Conservation (phyloP, 2,797 vertebrate genomes). For the Myotis daubentonii region DNA sequence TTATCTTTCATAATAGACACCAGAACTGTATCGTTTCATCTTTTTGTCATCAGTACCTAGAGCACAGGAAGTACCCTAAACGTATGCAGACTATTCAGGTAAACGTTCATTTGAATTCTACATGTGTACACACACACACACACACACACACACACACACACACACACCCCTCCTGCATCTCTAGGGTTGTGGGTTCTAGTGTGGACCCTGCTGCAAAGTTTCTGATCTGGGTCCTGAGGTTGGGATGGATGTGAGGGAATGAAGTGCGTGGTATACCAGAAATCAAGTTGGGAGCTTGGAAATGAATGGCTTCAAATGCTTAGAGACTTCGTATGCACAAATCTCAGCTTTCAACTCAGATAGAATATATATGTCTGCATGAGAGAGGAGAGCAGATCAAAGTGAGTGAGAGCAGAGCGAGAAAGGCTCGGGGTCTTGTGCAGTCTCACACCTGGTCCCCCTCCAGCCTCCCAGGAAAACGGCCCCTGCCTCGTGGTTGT, state of each 20-base stretch:
- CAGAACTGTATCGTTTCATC: background rate
- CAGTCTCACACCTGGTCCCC: background rate
- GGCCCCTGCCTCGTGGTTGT: background rate
- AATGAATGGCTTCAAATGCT: background rate
- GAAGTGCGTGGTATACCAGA: background rate
- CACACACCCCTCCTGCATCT: background rate
- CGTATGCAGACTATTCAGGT: background rate
- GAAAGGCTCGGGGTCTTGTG: background rate
- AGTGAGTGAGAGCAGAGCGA: background rate
- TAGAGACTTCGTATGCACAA: background rate
- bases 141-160: background rate
- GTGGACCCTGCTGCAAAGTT: background rate
- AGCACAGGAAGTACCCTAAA: background rate
- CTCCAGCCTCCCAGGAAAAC: background rate
- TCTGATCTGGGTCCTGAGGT: background rate
- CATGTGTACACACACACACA: background rate
- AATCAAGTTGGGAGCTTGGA: conserved; percentile 25
- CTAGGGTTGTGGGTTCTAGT: background rate
- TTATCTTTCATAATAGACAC: background rate
- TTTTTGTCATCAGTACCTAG: background rate
- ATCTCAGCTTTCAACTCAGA: conserved; percentile 16
- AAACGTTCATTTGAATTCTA: background rate
- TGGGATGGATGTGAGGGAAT: background rate
- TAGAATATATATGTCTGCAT: background rate
- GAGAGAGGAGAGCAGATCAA: background rate